Conservation (phyloP, 1,140 invertebrate genomes). For the Lutraria rhynchaena region DNA sequence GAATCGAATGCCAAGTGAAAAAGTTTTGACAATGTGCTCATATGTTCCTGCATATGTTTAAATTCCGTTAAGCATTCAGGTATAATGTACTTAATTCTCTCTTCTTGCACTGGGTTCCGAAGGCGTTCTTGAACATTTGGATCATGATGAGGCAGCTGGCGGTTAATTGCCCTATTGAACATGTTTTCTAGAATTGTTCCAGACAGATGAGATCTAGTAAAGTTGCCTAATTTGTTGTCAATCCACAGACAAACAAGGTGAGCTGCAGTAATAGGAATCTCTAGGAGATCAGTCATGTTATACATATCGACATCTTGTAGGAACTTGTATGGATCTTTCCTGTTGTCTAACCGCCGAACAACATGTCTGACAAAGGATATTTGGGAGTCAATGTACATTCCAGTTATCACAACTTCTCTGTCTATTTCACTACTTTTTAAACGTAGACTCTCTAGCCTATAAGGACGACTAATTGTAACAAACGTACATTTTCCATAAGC, state of each 20-base stretch:
- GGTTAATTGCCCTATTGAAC: background rate
- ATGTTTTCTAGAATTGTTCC: background rate
- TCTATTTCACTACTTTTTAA: conserved; percentile 1
- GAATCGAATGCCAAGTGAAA: background rate
- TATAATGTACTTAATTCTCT: background rate
- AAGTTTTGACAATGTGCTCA: background rate
- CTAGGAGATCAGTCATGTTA: background rate
- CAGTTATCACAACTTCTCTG: background rate
- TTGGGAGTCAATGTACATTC: background rate
- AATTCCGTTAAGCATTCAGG: background rate
- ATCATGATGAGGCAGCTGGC: no score
- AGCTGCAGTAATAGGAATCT: background rate
- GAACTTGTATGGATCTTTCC: conserved; percentile 1
- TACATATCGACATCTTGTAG: background rate
- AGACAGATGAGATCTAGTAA: background rate
- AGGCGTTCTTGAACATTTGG: background rate
- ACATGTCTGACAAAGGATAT: background rate
- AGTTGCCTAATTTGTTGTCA: background rate
- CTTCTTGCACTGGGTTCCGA: background rate
- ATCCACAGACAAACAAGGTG: conserved; percentile 18
- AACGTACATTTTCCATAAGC: background rate
- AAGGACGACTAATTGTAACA: background rate
- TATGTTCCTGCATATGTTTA: background rate
- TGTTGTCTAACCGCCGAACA: background rate
- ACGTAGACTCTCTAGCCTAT: conserved; percentile 1